Evolutionary conservation across 2,888 invertebrate species (phyloP), one percentile per base, ranked within the genome.

Genomic region (Dicyrtoma fusca): DNA sequence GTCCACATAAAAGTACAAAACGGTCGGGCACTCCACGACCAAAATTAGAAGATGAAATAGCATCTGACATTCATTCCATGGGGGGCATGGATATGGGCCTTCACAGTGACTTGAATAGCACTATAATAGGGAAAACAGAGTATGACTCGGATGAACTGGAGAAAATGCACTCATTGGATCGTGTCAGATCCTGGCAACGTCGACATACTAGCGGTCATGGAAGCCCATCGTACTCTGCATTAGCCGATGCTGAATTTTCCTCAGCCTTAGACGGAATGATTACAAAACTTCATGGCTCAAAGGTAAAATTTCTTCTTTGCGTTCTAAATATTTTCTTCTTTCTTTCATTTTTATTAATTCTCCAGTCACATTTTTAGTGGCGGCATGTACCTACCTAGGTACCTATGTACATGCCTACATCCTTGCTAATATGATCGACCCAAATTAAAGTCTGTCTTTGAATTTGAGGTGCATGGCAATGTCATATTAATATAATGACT

Each of bases 261-360:
- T 55, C 72, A 3, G 66, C 66, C 6, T 21, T 74, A 4, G 74
- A 74, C 45, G 72, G 69, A 10, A 72, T 74, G 69, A 74, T 74
- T 45, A 72, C 64, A n/a, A 72, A 74, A 23, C 49, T 74, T n/a
- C 74, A 74, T 53, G 72, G 70, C 14, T 53, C 74, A 17, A 74
- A 74, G 66, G 74, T 69, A n/a, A n/a, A n/a, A n/a, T n/a, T n/a
- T 45, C 8, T 45, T 8, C 17, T 49, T 49, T 49, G n/a, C n/a
- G n/a, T n/a, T n/a, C n/a, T n/a, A n/a, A n/a, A n/a, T n/a, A n/a
- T n/a, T n/a, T n/a, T n/a, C 49, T 49, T 49, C 49, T 19, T 14
- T 19, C 17, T 45, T 45, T 49, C 49, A 49, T 49, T 49, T 4
- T 49, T 49, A 49, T 34, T 34, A 5, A 5, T 34, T 34, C 8